Evolutionary conservation across 2,797 vertebrate genomes (phyloP), one percentile per base, ranked within the genome.

Genomic region (Ceryle rudis): DNA sequence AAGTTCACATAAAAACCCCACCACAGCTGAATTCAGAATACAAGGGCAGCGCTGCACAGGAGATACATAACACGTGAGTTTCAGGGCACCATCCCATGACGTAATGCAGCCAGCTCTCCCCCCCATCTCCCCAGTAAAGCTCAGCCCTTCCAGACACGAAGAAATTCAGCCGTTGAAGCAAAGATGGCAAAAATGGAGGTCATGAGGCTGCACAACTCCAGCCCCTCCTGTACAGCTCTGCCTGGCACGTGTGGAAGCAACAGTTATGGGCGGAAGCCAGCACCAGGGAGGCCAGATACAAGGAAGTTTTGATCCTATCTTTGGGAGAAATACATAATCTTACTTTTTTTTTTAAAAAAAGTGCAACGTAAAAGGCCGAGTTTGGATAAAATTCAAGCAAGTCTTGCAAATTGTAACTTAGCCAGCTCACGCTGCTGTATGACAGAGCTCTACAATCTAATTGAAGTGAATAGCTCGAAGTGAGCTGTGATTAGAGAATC

Each of bases 401-500:
- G 44, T 33, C 52, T 51, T 58, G 67, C 35, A 81, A 77, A 81
- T 11, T 3, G 1, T 46, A 82, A 64, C 70, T 55, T 16, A n/a
- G 33, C 42, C 82, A 77, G 62, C 90, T 96, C 47, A 1, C 52
- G 2, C 26, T 61, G 73, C 72, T 82, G 41, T 39, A 64, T 88
- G 81, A 60, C 71, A 62, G 93, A 69, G 74, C 77, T 78, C 74
- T 95, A 65, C 39, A 73, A 80, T 65, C 74, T 90, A 90, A 96
- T 67, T 77, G 90, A 91, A 85, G 83, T 42, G 93, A 95, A 77
- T 58, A 60, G 86, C 88, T 84, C 73, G n/a, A 79, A 93, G 83
- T 92, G 86, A 71, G 39, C 52, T 72, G 74, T 75, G 82, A 89
- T 94, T 92, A 94, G 71, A 42, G 90, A 95, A 95, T 92, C 93